Conservation (phyloP, 1,140 invertebrate species). For the Pogonus chalceus region DNA sequence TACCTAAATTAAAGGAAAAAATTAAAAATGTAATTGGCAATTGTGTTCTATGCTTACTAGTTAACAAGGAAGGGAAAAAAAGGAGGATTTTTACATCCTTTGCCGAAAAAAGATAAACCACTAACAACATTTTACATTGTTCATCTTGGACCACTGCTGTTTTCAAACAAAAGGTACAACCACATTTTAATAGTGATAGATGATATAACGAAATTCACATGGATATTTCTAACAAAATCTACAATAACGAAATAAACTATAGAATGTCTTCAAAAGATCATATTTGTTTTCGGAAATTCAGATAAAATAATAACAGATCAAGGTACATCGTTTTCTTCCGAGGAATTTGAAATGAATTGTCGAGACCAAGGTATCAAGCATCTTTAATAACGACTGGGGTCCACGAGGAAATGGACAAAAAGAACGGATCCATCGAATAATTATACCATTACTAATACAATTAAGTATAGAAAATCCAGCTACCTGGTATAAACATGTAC, state of each 20-base stretch:
- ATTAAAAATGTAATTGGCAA: neutral
- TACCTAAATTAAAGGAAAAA: neutral
- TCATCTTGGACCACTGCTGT: conserved; percentile 26
- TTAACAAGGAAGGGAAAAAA: neutral
- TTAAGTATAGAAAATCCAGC: too few relatives aligned
- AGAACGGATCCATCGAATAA: too few relatives aligned
- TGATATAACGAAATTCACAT: conserved; percentile 27
- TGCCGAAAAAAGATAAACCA: conserved; percentile 20
- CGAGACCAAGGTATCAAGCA: conserved; percentile 22
- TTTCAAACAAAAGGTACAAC: conserved; percentile 17
- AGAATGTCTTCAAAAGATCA: conserved; percentile 15
- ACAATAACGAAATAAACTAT: conserved; percentile 20
- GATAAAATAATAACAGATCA: conserved; percentile 22
- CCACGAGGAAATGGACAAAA: conserved; percentile 23
- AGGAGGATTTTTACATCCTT: conserved; percentile 23
- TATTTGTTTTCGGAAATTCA: conserved; percentile 22
- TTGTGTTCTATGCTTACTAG: neutral
- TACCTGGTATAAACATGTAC: too few relatives aligned
- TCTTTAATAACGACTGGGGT: conserved; percentile 22
- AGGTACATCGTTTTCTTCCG: conserved; percentile 27
- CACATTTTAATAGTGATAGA: conserved; percentile 26
- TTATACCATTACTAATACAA: too few relatives aligned
- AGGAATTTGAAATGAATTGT: conserved; percentile 19
- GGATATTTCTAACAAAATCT: conserved; percentile 17
- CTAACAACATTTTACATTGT: conserved; percentile 27